These are phyloP conservation scores for Cardiocondyla obscurior DNA, from an alignment of 1,140 invertebrate genomes.

Conservation along the genomic window DNA sequence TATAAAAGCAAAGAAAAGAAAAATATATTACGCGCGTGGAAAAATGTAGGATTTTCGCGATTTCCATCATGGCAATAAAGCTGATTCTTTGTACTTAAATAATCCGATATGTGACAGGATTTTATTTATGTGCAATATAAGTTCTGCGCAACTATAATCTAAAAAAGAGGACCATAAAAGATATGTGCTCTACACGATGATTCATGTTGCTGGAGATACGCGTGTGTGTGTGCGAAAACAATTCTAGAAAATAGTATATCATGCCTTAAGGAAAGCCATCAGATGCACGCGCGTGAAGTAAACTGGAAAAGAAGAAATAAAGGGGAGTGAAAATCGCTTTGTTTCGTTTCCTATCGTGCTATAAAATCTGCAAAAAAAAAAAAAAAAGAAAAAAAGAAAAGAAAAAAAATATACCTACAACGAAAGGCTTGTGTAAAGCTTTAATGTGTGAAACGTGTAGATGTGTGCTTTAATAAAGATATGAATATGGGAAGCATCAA, in stretches of 20 bases:
- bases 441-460: conserved; percentile 1
- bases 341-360: conserved; percentile 20
- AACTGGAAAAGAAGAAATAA: conserved; percentile 26
- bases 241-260: conserved; percentile 30
- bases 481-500: neutral
- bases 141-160: neutral
- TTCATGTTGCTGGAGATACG: neutral
- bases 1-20: no score
- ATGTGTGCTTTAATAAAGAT: neutral
- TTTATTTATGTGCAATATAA: neutral
- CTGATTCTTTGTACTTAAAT: neutral
- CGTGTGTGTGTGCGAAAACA: neutral
- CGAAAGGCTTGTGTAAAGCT: neutral
- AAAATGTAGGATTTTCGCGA: neutral
- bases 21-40: neutral
- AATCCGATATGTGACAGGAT: neutral
- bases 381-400: no score
- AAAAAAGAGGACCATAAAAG: neutral
- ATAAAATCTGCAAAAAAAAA: conserved; percentile 25
- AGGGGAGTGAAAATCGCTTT: conserved; percentile 27
- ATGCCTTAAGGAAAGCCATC: conserved; percentile 19
- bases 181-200: neutral
- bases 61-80: neutral
- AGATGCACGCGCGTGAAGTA: neutral
- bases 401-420: no score